phyloP scores from a whole-genome alignment of 2,113 vertebrate species.

The Stictonetta naevosa region DNA sequence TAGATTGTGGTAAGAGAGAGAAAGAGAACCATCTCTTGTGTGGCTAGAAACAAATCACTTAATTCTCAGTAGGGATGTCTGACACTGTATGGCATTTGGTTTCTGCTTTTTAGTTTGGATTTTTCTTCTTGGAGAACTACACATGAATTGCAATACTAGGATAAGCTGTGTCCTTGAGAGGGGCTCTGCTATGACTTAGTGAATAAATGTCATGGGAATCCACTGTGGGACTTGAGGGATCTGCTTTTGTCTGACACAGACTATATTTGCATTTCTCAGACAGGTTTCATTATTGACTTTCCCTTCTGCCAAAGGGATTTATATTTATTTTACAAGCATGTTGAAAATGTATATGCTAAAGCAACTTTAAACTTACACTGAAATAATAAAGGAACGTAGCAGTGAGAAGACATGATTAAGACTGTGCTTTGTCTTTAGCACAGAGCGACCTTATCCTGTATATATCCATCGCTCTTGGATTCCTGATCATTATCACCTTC shows the following conservation, averaged over 20 bases:
- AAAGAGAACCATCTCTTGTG: not conserved
- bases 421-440: slow-evolving; percentile 36
- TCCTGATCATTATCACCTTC: slow-evolving; percentile 23
- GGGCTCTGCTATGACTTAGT: not conserved
- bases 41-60: not conserved
- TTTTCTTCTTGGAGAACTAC: not conserved
- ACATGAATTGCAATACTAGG: not conserved
- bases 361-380: not conserved
- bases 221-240: not conserved
- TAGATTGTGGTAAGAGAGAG: not conserved
- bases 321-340: not conserved
- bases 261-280: not conserved
- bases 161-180: not conserved
- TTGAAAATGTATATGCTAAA: not conserved
- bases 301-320: not conserved
- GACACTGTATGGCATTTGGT: not conserved
- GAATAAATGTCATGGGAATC: not conserved
- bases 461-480: not conserved
- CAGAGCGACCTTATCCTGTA: fast-evolving
- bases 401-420: not conserved
- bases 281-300: not conserved
- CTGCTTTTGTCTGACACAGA: not conserved
- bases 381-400: not conserved
- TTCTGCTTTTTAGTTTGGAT: not conserved
- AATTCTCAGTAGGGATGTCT: not conserved